Evolutionary conservation across 2,888 invertebrate species (phyloP), one percentile per base, ranked within the genome.

Genomic region (Elaeidobius kamerunicus): DNA sequence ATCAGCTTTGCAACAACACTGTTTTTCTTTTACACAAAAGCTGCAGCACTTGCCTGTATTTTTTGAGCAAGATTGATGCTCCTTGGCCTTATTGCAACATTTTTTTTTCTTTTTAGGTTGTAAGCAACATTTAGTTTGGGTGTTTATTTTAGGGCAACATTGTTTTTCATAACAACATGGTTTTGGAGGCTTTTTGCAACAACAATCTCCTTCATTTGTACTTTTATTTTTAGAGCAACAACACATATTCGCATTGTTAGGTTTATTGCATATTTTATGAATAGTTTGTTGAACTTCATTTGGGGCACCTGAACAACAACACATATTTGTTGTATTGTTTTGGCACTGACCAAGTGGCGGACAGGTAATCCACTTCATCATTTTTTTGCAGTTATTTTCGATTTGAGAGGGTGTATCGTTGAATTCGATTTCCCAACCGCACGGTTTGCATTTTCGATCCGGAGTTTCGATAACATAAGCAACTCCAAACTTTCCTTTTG

Each of bases 391-490:
- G 47, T 66, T 64, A 36, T 61, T 58, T 35, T 68, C 66, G 15
- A 72, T 66, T 45, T 59, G 60, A 1, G 70, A 68, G 6, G 70
- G 70, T 1, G 70, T 71, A 51, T 69, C 72, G 39, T 63, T 60
- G 48, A 71, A 69, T 59, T 71, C 70, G 3, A 71, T 62, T 53
- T 72, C 68, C 72, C 72, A 72, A 9, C 70, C 71, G 30, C 64
- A 61, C 1, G 71, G 70, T 50, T 64, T 64, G 9, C 60, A 61
- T 14, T 56, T 59, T 48, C 59, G 60, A 23, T 61, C 64, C 6
- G 68, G 66, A 0, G 66, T 66, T 57, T 71, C 69, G 2, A 66
- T 58, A 9, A 71, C 58, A 60, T 69, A 72, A 4, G 71, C 71
- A 14, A 72, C 54, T 11, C 71, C 71, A 50, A 72, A 71, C 38